Base-by-base conservation (phyloP, 2,888 invertebrate genomes). In the Aplocera efformata region DNA sequence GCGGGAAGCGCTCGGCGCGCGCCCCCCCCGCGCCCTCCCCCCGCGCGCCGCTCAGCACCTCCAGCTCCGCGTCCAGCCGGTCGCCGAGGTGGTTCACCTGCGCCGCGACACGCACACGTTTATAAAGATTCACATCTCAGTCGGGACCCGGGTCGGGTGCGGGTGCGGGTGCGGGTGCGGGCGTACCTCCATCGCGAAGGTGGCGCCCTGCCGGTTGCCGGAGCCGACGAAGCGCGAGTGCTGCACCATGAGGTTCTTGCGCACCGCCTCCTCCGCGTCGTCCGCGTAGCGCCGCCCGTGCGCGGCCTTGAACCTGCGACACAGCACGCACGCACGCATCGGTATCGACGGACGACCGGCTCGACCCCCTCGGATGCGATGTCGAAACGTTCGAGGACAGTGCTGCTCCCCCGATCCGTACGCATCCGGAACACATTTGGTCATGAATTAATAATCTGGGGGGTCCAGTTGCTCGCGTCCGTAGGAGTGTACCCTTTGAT, bases 201-300 rank as follows among this genome's bases (percentile, higher is more conserved):
- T 65, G 34, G 75, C 75, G 20, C 80, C 78, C 57, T 77, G 62
- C 4, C 86, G 72, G 66, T 82, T 83, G 32, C 67, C 80, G 6
- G 85, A 70, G 24, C 53, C 35, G 29, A 69, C 54, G 61, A 76
- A 78, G 7, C 85, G 77, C 10, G 56, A 30, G 53, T 56, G 60
- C 52, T 79, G 79, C 32, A 76, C 60, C 23, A 82, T 36, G 6
- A 79, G 27, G 44, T 69, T 76, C 59, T 77, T 81, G 30, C 85
- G 76, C 22, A 84, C 59, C 6, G 83, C 76, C 46, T 75, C 76
- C 50, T 86, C 85, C 0, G 53, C 33, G 13, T 62, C 56, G 51
- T 83, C 76, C 6, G 45, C 35, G 62, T 82, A 86, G 3, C 51
- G 50, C 0, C 84, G 72, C 1, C 50, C 39, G 58, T 63, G 72